Evolutionary conservation across 2,113 vertebrate genomes (phyloP), one percentile per base, ranked within the genome.

Genomic region (Hymenochirus boettgeri): DNA sequence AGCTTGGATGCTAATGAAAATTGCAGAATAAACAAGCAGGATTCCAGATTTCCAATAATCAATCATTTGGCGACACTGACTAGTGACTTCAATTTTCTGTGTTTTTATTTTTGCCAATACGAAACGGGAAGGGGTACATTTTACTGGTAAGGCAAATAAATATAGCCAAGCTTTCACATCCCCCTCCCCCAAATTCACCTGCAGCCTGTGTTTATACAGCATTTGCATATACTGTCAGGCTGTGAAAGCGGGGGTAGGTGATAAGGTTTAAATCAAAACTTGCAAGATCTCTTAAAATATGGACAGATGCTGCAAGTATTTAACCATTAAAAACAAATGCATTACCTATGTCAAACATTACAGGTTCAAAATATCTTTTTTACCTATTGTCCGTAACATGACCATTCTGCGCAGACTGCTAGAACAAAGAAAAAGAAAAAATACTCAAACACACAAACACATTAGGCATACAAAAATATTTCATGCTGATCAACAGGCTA

Each of bases 351-450:
- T 39, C 12, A 9, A 11, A 73, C 61, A 70, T 72, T 15, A 52
- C 51, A 74, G 70, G 66, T 64, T 4, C 57, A 26, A 26, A 27
- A 33, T 71, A 65, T 71, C 10, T 19, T 9, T 80, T 92, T 96
- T 83, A 99, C 96, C 96, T 94, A 93, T 90, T 92, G 79, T 99
- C 94, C 8, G 86, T 89, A 83, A 99, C 91, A 87, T 90, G 98
- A 84, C 96, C 96, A 1, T 99, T 99, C 81, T 98, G 95, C 79
- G 94, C 96, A 71, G 91, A 90, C 96, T 99, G 89, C 72, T 80
- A 85, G 76, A 76, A 83, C 79, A 86, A 79, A 74, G 83, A 88
- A 75, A 53, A 15, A 53, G 13, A 35, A 50, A 29, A 11, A 13
- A 3, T n/a, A n/a, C n/a, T n/a, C n/a, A n/a, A n/a, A n/a, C n/a